A percentile compares a stretch with the other conserved stretches of the same genome.
phyloP scores from a whole-genome alignment of 2,113 vertebrate genomes.

The Esox niger region DNA sequence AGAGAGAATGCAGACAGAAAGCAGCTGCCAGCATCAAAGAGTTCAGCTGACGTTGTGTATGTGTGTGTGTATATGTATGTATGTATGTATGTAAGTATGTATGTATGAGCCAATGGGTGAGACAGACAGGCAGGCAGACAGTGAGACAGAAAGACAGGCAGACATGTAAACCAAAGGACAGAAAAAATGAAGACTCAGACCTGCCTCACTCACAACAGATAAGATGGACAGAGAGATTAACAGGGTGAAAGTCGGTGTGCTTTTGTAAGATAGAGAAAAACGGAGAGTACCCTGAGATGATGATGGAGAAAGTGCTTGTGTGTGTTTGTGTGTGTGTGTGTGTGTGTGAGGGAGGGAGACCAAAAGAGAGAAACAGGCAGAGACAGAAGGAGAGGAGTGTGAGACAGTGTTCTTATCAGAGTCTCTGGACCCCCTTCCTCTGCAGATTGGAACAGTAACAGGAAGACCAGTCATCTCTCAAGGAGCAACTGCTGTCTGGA shows the following conservation, averaged over 20 bases:
- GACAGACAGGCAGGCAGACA: neutral
- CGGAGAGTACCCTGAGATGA: neutral
- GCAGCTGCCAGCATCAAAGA: slow-evolving; percentile 59
- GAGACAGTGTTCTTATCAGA: slow-evolving; percentile 1
- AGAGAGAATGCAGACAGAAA: slow-evolving; percentile 54
- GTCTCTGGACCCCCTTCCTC: too few species aligned
- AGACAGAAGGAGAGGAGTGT: slow-evolving; percentile 7
- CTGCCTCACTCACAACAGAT: slow-evolving; percentile 29
- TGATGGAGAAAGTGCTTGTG: neutral
- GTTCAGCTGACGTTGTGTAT: slow-evolving; percentile 14
- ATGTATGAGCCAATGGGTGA: slow-evolving; percentile 1
- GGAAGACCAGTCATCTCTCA: too few species aligned
- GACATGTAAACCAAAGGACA: too few species aligned
- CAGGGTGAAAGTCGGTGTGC: neutral
- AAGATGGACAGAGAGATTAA: neutral
- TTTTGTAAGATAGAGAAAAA: slow-evolving; percentile 1
- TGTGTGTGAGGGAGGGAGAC: too few species aligned
- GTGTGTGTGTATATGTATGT: slow-evolving; percentile 5
- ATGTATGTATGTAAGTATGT: neutral
- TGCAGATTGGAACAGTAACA: too few species aligned
- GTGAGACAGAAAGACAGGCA: neutral
- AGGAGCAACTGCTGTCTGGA: too few species aligned
- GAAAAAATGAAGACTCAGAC: slow-evolving; percentile 19
- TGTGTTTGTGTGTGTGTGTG: too few species aligned
- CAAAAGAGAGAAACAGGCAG: slow-evolving; percentile 8